Evolutionary conservation across 2,888 invertebrate genomes (phyloP).

Genomic region (Rutpela maculata): DNA sequence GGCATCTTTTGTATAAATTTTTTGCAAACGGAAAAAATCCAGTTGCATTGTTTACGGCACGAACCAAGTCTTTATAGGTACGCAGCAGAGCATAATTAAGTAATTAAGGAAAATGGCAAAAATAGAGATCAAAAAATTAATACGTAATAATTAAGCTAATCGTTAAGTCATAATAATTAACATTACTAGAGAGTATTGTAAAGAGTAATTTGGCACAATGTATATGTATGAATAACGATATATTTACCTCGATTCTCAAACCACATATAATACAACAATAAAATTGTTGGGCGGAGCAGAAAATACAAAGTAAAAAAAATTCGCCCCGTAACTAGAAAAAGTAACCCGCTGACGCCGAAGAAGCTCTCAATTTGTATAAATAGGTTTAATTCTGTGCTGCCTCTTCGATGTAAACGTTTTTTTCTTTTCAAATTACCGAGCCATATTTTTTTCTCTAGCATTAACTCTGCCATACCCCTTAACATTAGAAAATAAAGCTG

Average conservation of each 20-base stretch:
- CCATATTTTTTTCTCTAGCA: background rate
- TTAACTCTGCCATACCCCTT: conserved; percentile 1
- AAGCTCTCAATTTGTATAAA: background rate
- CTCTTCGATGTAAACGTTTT: background rate
- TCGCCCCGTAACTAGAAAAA: background rate
- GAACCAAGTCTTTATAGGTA: background rate
- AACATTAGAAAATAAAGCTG: conserved; percentile 57
- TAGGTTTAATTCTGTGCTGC: background rate
- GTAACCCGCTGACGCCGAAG: background rate
- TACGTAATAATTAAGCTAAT: conserved; percentile 7
- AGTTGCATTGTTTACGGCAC: background rate
- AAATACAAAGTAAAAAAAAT: background rate
- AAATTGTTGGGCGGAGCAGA: background rate
- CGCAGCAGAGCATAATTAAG: background rate
- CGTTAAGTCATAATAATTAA: conserved; percentile 25
- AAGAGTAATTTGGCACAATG: conserved; percentile 56
- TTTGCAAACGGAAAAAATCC: background rate
- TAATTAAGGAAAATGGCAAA: conserved; percentile 52
- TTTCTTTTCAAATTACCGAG: background rate
- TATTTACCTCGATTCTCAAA: conserved; percentile 49
- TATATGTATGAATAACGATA: conserved; percentile 18
- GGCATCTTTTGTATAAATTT: background rate
- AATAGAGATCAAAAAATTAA: conserved; percentile 56
- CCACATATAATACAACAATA: conserved; percentile 49
- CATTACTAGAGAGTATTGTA: conserved; percentile 55